Percentiles rank a stretch among this genome's conserved stretches.
These are phyloP conservation scores for Heterotis niloticus DNA, from an alignment of 2,113 vertebrate genomes.

Conservation along the genomic window DNA sequence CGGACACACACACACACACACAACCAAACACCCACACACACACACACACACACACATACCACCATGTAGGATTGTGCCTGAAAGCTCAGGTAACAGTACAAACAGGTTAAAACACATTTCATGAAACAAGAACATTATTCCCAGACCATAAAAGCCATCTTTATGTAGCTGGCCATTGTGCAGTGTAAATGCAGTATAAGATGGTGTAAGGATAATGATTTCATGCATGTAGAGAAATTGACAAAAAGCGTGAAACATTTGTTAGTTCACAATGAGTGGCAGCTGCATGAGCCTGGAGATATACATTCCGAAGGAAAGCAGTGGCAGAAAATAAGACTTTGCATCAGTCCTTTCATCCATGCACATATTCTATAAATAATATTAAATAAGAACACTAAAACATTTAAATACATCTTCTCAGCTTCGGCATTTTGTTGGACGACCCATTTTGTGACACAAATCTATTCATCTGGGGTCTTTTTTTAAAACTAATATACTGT, in stretches of 20 bases:
- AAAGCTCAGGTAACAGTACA: no score
- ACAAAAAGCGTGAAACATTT: no score
- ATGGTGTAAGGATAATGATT: not conserved
- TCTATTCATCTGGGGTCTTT: constrained; percentile 16
- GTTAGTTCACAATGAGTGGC: not conserved
- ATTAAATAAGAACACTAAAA: constrained; percentile 64
- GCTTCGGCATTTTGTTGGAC: constrained; percentile 27
- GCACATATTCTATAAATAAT: constrained; percentile 66
- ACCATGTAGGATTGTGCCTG: not conserved
- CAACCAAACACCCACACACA: not conserved
- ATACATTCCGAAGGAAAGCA: not conserved
- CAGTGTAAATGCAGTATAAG: not conserved
- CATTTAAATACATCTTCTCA: constrained; percentile 22
- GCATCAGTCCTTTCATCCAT: constrained; percentile 58
- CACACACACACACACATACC: not conserved
- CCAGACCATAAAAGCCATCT: not conserved
- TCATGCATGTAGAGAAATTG: not conserved
- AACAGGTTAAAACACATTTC: not conserved
- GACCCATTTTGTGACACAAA: constrained; percentile 8
- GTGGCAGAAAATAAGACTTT: constrained; percentile 23
- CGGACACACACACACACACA: not conserved
- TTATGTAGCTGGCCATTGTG: not conserved
- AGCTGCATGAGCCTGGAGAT: not conserved
- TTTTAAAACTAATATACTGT: constrained; percentile 22
- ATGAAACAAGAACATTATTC: constrained; percentile 1